These are phyloP conservation scores for Porites lutea DNA, from an alignment of 64 coral and sea anemone genomes.

Conservation along the genomic window DNA sequence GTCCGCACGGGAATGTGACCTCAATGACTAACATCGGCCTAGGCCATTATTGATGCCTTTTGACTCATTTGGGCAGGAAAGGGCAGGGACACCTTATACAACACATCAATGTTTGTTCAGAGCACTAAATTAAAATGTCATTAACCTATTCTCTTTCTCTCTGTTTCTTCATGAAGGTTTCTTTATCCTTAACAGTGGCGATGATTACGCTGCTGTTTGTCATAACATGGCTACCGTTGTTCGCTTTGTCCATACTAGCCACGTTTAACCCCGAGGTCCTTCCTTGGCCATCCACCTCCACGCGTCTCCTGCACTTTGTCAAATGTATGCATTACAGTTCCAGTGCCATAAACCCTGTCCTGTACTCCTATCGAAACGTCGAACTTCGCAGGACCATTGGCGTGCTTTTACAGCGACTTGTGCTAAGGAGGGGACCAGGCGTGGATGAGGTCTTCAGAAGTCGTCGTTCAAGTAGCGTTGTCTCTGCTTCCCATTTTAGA, in stretches of 20 bases:
- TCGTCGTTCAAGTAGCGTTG: background rate
- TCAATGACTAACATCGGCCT: too few species aligned
- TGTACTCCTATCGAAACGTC: slow-evolving; percentile 67
- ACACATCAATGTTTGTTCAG: too few species aligned
- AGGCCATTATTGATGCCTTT: too few species aligned
- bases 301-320: slow-evolving; percentile 56
- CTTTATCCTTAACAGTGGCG: slow-evolving; percentile 59
- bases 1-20: too few species aligned
- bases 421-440: background rate
- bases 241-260: slow-evolving; percentile 54
- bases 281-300: background rate
- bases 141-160: background rate
- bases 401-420: slow-evolving; percentile 4
- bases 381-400: slow-evolving; percentile 42
- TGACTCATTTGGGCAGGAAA: too few species aligned
- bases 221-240: slow-evolving; percentile 75
- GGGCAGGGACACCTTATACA: too few species aligned
- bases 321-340: slow-evolving; percentile 84
- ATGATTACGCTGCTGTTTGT: slow-evolving; percentile 65
- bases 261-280: slow-evolving; percentile 39
- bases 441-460: slow-evolving; percentile 17
- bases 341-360: slow-evolving; percentile 60
- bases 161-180: slow-evolving; percentile 7
- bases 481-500: background rate
- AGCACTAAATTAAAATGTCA: background rate